Evolutionary conservation across 2,113 vertebrate genomes (phyloP).

Genomic region (Myodes glareolus): DNA sequence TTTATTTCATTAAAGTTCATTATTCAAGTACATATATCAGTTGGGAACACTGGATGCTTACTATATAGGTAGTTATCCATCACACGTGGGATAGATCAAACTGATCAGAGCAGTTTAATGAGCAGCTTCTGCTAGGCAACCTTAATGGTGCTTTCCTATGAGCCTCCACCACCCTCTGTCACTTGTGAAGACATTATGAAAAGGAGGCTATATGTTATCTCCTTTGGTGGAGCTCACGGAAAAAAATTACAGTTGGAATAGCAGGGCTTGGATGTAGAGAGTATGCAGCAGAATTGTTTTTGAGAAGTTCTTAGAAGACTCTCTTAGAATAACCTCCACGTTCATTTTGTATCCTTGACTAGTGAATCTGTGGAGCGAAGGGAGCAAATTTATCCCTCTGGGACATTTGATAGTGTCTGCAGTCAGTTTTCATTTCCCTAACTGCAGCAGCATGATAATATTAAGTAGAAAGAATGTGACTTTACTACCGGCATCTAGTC

Average conservation of each 20-base stretch:
- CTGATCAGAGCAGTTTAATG: not conserved
- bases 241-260: not conserved
- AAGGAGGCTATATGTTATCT: not conserved
- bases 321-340: not conserved
- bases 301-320: not conserved
- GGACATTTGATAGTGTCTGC: not conserved
- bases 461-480: not conserved
- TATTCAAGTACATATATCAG: not conserved
- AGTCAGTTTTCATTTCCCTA: constrained; percentile 4
- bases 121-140: not conserved
- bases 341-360: not conserved
- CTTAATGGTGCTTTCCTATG: not conserved
- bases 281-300: not conserved
- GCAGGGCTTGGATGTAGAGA: not conserved
- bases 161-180: not conserved
- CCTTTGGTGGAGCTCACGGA: not conserved
- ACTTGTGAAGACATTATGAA: not conserved
- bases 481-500: not conserved
- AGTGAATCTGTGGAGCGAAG: not conserved
- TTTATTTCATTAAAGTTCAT: not conserved
- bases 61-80: not conserved
- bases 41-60: not conserved
- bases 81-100: not conserved
- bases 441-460: not conserved
- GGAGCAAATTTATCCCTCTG: not conserved